phyloP scores from a whole-genome alignment of 2,888 invertebrate genomes.

The Hypsopygia costalis region DNA sequence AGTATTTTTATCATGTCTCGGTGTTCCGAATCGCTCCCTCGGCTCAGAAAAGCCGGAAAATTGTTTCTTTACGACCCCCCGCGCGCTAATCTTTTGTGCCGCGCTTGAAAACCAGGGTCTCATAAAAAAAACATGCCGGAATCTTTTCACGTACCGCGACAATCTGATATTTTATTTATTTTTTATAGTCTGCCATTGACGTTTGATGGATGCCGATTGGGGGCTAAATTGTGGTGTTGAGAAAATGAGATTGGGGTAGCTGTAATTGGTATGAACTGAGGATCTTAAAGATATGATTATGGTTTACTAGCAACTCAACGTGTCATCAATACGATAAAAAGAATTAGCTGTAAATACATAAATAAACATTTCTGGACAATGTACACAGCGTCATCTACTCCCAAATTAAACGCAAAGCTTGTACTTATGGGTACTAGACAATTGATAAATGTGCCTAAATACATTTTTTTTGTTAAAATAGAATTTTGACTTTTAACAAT shows the following conservation, averaged over 20 bases:
- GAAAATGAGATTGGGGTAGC: constrained; percentile 29
- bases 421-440: too few relatives aligned
- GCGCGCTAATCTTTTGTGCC: constrained; percentile 65
- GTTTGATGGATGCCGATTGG: constrained; percentile 56
- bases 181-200: constrained; percentile 69
- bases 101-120: constrained; percentile 19
- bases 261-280: constrained; percentile 50
- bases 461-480: too few relatives aligned
- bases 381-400: too few relatives aligned
- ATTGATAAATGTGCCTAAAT: too few relatives aligned
- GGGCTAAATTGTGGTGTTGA: constrained; percentile 26
- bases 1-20: constrained; percentile 67
- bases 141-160: constrained; percentile 39
- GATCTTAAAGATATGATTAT: constrained; percentile 10
- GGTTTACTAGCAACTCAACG: too few relatives aligned
- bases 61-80: constrained; percentile 78
- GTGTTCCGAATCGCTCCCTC: constrained; percentile 55
- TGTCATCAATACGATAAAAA: too few relatives aligned
- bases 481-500: too few relatives aligned
- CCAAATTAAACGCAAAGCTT: too few relatives aligned
- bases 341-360: too few relatives aligned
- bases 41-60: constrained; percentile 63
- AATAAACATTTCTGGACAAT: too few relatives aligned
- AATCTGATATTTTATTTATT: constrained; percentile 71
- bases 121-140: constrained; percentile 25